Evolutionary conservation across 1,140 invertebrate species (phyloP).

Genomic region (Hycleus cichorii): DNA sequence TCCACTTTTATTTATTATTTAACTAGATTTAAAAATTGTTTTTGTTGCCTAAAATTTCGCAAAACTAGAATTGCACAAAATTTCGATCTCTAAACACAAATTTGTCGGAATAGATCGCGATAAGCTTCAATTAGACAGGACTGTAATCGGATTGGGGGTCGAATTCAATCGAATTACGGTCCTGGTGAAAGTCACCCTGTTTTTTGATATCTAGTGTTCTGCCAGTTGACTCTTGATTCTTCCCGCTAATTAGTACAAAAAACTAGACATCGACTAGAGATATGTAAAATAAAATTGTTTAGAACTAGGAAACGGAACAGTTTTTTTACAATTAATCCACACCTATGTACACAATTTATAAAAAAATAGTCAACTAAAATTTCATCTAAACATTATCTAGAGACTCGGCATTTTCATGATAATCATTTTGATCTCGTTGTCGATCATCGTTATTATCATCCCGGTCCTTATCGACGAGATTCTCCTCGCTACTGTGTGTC

Average conservation of each 20-base stretch:
- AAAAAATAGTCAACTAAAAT: slow-evolving; percentile 19
- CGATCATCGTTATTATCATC: slow-evolving; percentile 5
- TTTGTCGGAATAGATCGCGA: background rate
- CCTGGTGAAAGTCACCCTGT: too few species aligned
- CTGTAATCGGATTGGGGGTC: too few species aligned
- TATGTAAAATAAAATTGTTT: slow-evolving; percentile 16
- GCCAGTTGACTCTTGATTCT: too few species aligned
- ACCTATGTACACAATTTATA: slow-evolving; percentile 18
- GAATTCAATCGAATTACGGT: too few species aligned
- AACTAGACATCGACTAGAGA: slow-evolving; percentile 16
- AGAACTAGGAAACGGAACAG: slow-evolving; percentile 8
- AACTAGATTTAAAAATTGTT: background rate
- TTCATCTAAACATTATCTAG: background rate
- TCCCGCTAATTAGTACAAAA: slow-evolving; percentile 5
- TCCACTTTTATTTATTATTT: background rate
- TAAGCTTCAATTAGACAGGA: too few species aligned
- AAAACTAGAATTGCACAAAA: too few species aligned
- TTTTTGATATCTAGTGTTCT: too few species aligned
- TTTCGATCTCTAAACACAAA: too few species aligned
- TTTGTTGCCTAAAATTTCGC: background rate
- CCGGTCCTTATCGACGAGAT: slow-evolving; percentile 21
- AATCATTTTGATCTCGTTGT: slow-evolving; percentile 14
- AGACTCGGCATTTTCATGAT: slow-evolving; percentile 11
- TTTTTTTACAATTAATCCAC: slow-evolving; percentile 14
- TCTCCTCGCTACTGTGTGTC: slow-evolving; percentile 30